Conservation (phyloP, 2,797 vertebrate species). For the Scleropages formosus region DNA sequence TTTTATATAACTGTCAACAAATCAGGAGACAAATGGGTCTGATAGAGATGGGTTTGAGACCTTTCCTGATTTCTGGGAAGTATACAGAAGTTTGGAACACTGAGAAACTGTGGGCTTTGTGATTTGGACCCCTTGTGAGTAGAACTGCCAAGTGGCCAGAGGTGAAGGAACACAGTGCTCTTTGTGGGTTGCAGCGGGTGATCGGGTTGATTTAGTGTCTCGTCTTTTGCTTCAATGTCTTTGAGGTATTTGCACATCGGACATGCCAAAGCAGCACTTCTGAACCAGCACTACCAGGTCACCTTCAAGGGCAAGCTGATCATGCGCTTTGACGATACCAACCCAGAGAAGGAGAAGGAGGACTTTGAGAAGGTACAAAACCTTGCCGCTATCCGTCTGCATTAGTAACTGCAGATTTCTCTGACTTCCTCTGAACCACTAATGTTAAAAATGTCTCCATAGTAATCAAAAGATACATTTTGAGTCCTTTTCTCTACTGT, state of each 20-base stretch:
- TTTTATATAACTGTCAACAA: too few relatives aligned
- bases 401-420: neutral
- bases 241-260: conserved; percentile 93
- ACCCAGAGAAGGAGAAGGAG: conserved; percentile 98
- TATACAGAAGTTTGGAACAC: neutral
- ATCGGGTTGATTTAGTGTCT: neutral
- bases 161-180: too few relatives aligned
- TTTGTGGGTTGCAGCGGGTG: too few relatives aligned
- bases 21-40: too few relatives aligned
- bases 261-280: conserved; percentile 93
- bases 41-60: too few relatives aligned
- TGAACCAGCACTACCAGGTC: conserved; percentile 98
- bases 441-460: neutral
- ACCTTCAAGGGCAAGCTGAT: conserved; percentile 96
- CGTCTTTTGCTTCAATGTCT: neutral
- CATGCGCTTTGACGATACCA: conserved; percentile 99
- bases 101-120: too few relatives aligned
- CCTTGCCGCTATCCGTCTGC: neutral
- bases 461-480: too few relatives aligned
- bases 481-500: too few relatives aligned
- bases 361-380: conserved; percentile 94
- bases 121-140: too few relatives aligned
- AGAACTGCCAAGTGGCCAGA: too few relatives aligned
- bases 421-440: neutral
- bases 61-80: too few relatives aligned